Evolutionary conservation across 1,140 invertebrate species (phyloP), one percentile per base, ranked within the genome.

Genomic region (Drosophila sucinea): DNA sequence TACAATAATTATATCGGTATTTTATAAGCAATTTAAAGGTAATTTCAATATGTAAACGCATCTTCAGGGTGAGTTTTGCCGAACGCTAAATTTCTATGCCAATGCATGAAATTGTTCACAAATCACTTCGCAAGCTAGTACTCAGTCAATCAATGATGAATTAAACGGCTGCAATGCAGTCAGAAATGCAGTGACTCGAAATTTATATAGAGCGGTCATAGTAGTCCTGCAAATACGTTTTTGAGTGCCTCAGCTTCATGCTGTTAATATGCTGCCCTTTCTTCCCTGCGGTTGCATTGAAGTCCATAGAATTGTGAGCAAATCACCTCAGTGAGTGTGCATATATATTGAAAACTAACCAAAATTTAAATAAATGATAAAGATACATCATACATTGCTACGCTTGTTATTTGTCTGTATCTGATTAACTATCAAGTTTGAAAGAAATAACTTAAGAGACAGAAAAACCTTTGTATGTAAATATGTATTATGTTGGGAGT

Each of bases 161-260:
- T 47, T 47, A 1, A 23, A 23, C 17, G 17, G 44, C 23, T 25
- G 44, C 44, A 17, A 7, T 35, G 33, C 33, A 38, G 35, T 8
- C 35, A 38, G 6, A 47, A 47, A 51, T 51, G 44, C 44, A 51
- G 23, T 51, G 44, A 51, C 44, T 51, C 44, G 44, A 51, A 51
- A 27, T 27, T 51, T 51, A 51, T 51, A 27, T 47, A 3, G 25
- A 51, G 8, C 23, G 44, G 23, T 51, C 8, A 27, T 51, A 51
- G 7, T 25, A 23, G 35, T 38, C 10, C 35, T 38, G 35, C 3
- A 38, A 17, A 11, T 38, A 38, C 35, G 35, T 11, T 38, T 38
- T 38, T 10, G 10, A 38, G 35, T 38, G 35, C 2, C 10, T 38
- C 1, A 25, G 44, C 44, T 51, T 51, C 44, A 51, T 51, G 44